Conservation (phyloP, 2,797 vertebrate species). For the Pogoniulus pusillus region DNA sequence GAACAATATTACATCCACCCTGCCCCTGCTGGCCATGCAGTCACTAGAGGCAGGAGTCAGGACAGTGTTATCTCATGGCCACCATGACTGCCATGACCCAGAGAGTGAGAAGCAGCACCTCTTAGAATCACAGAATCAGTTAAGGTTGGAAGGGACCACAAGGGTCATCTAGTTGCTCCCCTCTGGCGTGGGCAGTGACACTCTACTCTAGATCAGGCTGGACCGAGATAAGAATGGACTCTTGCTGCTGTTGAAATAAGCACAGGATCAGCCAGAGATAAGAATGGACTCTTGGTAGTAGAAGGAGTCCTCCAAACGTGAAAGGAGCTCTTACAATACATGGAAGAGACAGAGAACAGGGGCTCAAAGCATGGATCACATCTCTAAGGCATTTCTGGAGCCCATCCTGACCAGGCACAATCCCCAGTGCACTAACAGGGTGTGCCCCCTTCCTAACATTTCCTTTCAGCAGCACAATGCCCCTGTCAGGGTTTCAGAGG, state of each 20-base stretch:
- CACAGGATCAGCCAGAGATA: neutral
- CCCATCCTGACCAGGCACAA: neutral
- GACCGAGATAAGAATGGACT: too few relatives aligned
- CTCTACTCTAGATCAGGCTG: too few relatives aligned
- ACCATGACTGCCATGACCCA: neutral
- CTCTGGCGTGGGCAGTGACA: too few relatives aligned
- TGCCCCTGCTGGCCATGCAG: neutral
- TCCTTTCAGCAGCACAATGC: neutral
- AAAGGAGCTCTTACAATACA: neutral
- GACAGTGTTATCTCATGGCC: neutral
- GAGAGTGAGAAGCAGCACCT: neutral
- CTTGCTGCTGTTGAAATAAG: neutral
- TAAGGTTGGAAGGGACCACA: too few relatives aligned
- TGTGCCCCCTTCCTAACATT: neutral
- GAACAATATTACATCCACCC: fast-evolving
- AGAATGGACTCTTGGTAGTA: neutral
- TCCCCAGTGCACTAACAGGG: fast-evolving
- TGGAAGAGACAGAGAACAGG: neutral
- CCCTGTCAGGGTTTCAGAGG: neutral
- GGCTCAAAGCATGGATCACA: neutral
- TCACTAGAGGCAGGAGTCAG: neutral
- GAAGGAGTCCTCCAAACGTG: neutral
- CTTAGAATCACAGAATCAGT: too few relatives aligned
- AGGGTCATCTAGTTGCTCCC: too few relatives aligned
- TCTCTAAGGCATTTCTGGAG: neutral